Base-by-base conservation (phyloP, 2,888 invertebrate genomes). In the Agonopterix heracliana region DNA sequence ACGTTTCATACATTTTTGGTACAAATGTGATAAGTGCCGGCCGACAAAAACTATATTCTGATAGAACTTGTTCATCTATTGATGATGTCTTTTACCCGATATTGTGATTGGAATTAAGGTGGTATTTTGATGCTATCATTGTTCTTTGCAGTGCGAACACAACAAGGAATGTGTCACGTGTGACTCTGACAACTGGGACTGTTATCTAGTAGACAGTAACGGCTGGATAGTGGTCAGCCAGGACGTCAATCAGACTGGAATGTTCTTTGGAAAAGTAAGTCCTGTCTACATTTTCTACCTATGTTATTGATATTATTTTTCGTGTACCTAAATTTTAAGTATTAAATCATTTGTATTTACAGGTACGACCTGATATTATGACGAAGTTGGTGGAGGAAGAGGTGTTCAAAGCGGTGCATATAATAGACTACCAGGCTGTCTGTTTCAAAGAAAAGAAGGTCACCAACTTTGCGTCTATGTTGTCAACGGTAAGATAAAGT, bases 401-500 rank as follows among this genome's bases (percentile, higher is more conserved):
- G 8, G 92, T 97, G 36, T 97, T 92, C 75, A 92, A 92, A 60
- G 89, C 91, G 49, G 92, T 96, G 9, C 90, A 92, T 48, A 91
- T 96, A 48, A 93, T 93, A 57, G 97, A 97, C 76, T 97, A 97
- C 71, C 97, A 97, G 80, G 96, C 95, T 0, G 95, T 96, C 13
- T 97, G 97, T 75, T 95, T 95, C 63, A 91, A 93, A 56, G 90
- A 90, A 47, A 92, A 90, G 58, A 90, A 90, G 53, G 90, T 90
- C 3, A 88, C 90, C 11, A 95, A 91, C 63, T 88, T 90, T 11
- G 93, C 90, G n/a, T 84, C 80, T 45, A 81, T 81, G 56, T 66
- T 94, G 54, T 70, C 90, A 50, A 90, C 93, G 79, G 94, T 94
- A 77, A 85, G 50, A 14, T 13, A 57, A n/a, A 1, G 1, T 41